Evolutionary conservation across 2,888 invertebrate genomes (phyloP).

Genomic region (Eupithecia tripunctaria): DNA sequence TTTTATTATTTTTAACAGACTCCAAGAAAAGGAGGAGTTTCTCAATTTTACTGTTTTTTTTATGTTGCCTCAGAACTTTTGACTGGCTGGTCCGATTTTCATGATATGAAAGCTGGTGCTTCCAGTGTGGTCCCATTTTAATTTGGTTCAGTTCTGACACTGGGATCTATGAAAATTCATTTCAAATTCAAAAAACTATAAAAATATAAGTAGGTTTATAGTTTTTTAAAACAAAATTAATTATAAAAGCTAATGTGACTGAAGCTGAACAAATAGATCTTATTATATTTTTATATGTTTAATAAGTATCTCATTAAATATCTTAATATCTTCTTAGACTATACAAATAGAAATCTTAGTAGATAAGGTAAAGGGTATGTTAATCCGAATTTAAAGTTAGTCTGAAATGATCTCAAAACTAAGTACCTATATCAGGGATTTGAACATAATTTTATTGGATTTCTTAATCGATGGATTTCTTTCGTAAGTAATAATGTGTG

Average conservation of each 20-base stretch:
- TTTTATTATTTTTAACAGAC: slow-evolving; percentile 11
- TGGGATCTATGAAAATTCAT: no score
- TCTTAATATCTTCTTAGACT: neutral
- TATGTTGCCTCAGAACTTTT: no score
- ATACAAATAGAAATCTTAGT: neutral
- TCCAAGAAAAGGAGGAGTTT: no score
- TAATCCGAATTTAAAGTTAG: neutral
- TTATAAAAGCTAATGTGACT: neutral
- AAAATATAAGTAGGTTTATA: no score
- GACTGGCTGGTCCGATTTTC: no score
- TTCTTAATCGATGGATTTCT: no score
- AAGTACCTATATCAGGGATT: neutral
- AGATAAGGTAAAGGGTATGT: neutral
- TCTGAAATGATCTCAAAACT: neutral
- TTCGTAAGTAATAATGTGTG: neutral
- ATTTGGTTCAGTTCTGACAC: no score
- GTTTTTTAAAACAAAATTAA: no score
- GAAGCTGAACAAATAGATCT: neutral
- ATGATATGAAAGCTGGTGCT: no score
- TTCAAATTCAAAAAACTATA: no score
- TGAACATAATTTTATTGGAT: neutral
- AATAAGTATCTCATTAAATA: neutral
- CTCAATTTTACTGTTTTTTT: no score
- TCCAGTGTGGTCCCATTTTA: no score
- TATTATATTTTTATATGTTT: neutral